Evolutionary conservation across 2,797 vertebrate species (phyloP).

Genomic region (Sarcophilus harrisii): DNA sequence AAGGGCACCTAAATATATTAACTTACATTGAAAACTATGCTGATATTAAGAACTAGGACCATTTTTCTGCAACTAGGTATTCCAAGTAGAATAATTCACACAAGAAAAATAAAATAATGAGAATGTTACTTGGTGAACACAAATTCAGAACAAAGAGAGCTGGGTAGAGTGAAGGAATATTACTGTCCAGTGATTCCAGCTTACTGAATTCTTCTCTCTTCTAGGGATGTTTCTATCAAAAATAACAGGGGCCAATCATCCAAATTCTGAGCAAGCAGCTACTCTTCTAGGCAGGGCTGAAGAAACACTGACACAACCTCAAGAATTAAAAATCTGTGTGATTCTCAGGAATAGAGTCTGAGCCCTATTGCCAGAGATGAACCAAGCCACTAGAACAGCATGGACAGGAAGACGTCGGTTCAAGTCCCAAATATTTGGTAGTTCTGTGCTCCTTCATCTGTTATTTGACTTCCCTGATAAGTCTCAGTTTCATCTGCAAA

Average conservation of each 20-base stretch:
- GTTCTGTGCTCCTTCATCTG: background rate
- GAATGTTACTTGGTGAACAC: background rate
- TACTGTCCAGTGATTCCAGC: background rate
- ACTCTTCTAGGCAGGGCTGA: conserved; percentile 7
- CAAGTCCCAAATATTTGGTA: background rate
- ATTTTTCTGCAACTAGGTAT: background rate
- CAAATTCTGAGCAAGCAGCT: background rate
- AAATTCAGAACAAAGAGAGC: background rate
- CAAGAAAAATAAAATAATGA: background rate
- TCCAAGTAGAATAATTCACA: background rate
- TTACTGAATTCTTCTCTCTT: conserved; percentile 13
- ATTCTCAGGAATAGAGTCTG: background rate
- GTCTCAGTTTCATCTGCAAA: background rate
- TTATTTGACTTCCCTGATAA: background rate
- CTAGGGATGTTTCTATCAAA: background rate
- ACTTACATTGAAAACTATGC: background rate
- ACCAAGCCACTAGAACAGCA: background rate
- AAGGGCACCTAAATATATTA: background rate
- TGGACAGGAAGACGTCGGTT: background rate
- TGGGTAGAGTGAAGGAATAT: background rate
- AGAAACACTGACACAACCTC: background rate
- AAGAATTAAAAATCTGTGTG: background rate
- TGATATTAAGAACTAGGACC: background rate
- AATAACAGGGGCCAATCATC: background rate
- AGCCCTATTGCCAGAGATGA: background rate